Evolutionary conservation across 2,888 invertebrate genomes (phyloP), one percentile per base, ranked within the genome.

Genomic region (Zaprionus bogoriensis): DNA sequence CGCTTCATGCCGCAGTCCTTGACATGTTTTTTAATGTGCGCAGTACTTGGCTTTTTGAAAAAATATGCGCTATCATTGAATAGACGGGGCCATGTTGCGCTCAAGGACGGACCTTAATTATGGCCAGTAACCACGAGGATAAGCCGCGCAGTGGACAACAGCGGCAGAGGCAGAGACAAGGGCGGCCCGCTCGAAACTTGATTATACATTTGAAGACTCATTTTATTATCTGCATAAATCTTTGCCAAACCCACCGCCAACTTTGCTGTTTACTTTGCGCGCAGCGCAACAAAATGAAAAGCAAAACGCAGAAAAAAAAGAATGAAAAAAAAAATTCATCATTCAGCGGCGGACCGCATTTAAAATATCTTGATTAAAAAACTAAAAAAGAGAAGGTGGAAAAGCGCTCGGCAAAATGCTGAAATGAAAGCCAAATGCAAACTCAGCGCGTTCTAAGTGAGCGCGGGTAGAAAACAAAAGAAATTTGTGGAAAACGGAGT

Each of bases 281-380:
- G 42, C 38, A 54, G 45, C 46, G 25, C 58, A 61, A 12, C n/a
- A 7, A 17, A 50, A 14, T 5, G 12, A 20, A 27, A n/a, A 9
- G n/a, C 17, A 48, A n/a, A 53, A 44, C n/a, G n/a, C n/a, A n/a
- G n/a, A 32, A 25, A 42, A 50, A 52, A 46, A 38, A 46, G 42
- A 32, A 58, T 38, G 51, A 47, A 61, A 62, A 25, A 58, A 67
- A 68, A 68, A 71, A 82, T 85, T 62, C 74, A 79, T 81, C 86
- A 81, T 82, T 82, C 83, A 78, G 57, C 70, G 73, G 73, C 73
- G 69, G 64, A 64, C 77, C 84, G 76, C 74, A 81, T 74, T 79
- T 81, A 76, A 80, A 85, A 82, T 54, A 82, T 76, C 79, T 81
- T 85, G 82, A 85, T 85, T 77, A 81, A 85, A 82, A 85, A 82